Conservation (phyloP, 1,140 invertebrate species). For the Lycorma delicatula region DNA sequence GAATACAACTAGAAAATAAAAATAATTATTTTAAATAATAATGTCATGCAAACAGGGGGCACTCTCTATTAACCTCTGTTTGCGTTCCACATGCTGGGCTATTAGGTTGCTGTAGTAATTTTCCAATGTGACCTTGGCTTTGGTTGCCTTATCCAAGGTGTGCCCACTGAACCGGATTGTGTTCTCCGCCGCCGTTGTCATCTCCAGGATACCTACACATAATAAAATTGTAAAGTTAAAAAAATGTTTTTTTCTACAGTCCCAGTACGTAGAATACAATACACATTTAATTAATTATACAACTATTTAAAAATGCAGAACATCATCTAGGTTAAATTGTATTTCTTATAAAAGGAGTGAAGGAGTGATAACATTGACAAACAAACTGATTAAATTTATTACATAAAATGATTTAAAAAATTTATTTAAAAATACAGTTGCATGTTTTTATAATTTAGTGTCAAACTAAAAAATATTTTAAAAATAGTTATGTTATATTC, state of each 20-base stretch:
- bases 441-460: too few species aligned
- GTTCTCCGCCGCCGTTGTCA: constrained; percentile 61
- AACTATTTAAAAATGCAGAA: neutral
- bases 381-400: too few species aligned
- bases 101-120: constrained; percentile 99
- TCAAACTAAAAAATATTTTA: too few species aligned
- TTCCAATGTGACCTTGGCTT: constrained; percentile 97
- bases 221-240: constrained; percentile 12
- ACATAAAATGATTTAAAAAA: too few species aligned
- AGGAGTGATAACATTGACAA: neutral
- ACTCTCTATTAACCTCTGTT: constrained; percentile 61
- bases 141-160: constrained; percentile 97
- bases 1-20: too few species aligned
- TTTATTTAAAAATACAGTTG: too few species aligned
- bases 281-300: neutral
- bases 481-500: too few species aligned
- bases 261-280: neutral
- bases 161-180: constrained; percentile 89
- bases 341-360: neutral
- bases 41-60: too few species aligned
- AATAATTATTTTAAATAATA: too few species aligned
- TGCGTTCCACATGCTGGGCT: constrained; percentile 92
- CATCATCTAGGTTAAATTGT: neutral
- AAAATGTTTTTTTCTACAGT: neutral
- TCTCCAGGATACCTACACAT: constrained; percentile 55